These are phyloP conservation scores for Parapsyche elsis DNA, from an alignment of 1,140 invertebrate species.

Conservation along the genomic window DNA sequence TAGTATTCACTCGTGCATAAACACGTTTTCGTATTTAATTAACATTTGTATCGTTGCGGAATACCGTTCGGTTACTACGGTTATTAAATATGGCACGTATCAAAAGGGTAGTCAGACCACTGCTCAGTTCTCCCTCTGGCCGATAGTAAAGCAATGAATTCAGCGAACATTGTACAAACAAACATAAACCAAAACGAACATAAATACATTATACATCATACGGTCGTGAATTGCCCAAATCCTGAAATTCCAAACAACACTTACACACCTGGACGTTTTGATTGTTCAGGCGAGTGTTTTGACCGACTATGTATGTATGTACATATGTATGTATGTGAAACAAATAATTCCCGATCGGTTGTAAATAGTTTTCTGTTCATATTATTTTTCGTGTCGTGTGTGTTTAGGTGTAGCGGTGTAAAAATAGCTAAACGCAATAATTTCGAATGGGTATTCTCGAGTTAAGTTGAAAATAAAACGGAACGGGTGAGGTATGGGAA, in stretches of 20 bases:
- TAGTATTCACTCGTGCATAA: too few relatives aligned
- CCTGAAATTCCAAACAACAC: background rate
- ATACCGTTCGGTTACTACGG: too few relatives aligned
- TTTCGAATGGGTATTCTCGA: constrained; percentile 15
- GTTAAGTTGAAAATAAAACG: constrained; percentile 26
- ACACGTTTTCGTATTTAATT: too few relatives aligned
- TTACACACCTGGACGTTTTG: too few relatives aligned
- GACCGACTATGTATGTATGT: too few relatives aligned
- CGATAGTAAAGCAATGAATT: background rate
- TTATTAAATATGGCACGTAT: too few relatives aligned
- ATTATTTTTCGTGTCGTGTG: background rate
- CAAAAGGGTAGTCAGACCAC: too few relatives aligned
- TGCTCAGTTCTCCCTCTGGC: too few relatives aligned
- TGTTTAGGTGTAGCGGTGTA: background rate
- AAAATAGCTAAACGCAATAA: constrained; percentile 23
- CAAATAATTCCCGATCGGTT: too few relatives aligned
- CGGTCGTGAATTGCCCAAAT: background rate
- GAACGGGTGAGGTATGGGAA: constrained; percentile 7
- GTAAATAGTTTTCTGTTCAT: background rate
- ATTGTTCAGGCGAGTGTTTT: background rate
- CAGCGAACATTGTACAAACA: background rate
- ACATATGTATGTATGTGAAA: too few relatives aligned
- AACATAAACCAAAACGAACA: constrained; percentile 6
- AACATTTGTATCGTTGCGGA: too few relatives aligned
- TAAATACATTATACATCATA: background rate